phyloP scores from a whole-genome alignment of 64 coral and sea anemone genomes.

The Dendronephthya gigantea region DNA sequence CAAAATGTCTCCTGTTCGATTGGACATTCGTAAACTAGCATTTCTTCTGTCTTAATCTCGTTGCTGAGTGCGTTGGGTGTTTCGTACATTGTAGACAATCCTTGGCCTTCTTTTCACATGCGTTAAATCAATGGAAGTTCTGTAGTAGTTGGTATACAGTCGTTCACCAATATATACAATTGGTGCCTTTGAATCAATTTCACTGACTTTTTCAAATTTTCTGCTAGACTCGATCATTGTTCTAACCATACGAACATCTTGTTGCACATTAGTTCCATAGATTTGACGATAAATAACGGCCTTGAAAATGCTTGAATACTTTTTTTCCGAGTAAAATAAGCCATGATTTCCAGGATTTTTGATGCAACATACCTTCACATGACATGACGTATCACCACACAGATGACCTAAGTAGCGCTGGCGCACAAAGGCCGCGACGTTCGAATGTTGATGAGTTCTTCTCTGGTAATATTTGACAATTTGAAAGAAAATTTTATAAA shows the following conservation, averaged over 20 bases:
- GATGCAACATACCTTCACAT: neutral
- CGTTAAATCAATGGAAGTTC: constrained; percentile 48
- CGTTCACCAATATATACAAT: constrained; percentile 66
- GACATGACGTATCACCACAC: neutral
- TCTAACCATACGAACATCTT: constrained; percentile 59
- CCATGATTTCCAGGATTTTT: neutral
- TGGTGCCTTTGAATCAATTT: constrained; percentile 61
- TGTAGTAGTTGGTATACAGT: constrained; percentile 70
- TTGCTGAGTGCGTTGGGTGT: neutral
- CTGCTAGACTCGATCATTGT: constrained; percentile 45
- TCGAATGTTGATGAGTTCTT: neutral
- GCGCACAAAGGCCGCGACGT: neutral
- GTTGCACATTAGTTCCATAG: constrained; percentile 26
- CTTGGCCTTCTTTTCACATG: constrained; percentile 44
- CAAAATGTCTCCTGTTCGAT: constrained; percentile 57
- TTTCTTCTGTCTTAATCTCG: neutral
- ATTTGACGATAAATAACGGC: constrained; percentile 17
- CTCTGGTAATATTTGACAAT: neutral
- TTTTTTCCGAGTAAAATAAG: neutral
- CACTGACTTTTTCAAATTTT: constrained; percentile 56
- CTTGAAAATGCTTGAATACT: neutral
- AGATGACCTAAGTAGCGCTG: neutral
- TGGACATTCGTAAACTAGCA: constrained; percentile 65
- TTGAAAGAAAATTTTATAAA: neutral
- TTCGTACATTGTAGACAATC: constrained; percentile 40